Percentiles rank a stretch among this genome's conserved stretches.
phyloP scores from a whole-genome alignment of 1,140 invertebrate species.

The Pogonognathellus flavescens region DNA sequence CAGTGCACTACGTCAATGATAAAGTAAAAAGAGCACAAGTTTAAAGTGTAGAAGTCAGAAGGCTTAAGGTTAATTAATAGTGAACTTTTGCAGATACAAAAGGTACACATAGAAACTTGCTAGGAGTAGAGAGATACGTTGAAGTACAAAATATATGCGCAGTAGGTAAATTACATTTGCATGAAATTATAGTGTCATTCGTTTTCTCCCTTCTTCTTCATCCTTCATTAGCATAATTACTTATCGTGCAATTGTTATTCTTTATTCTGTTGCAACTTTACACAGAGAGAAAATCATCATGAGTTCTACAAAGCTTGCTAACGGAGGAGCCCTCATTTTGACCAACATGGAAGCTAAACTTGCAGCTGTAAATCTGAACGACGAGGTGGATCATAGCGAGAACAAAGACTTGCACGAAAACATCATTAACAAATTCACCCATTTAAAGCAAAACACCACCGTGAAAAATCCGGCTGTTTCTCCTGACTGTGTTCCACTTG shows the following conservation, averaged over 20 bases:
- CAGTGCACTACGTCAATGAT: neutral
- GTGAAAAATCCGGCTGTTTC: neutral
- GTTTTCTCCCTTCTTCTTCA: neutral
- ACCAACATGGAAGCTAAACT: conserved; percentile 14
- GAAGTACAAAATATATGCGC: neutral
- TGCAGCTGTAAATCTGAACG: neutral
- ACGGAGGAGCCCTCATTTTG: conserved; percentile 14
- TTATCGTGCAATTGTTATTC: neutral
- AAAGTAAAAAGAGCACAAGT: neutral
- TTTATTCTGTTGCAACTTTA: neutral
- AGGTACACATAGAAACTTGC: neutral
- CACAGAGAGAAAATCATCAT: conserved; percentile 22
- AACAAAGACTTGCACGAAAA: conserved; percentile 38
- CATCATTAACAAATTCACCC: neutral
- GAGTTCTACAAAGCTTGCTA: neutral
- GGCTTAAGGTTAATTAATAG: neutral
- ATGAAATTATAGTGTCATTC: neutral
- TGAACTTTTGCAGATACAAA: neutral
- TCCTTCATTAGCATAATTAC: conserved; percentile 35
- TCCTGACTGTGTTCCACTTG: neutral
- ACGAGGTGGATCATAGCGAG: conserved; percentile 29
- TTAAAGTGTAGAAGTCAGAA: neutral
- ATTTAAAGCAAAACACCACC: conserved; percentile 11
- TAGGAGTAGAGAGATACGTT: neutral
- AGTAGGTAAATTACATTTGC: conserved; percentile 25